These are phyloP conservation scores for Notothenia coriiceps DNA, from an alignment of 2,113 vertebrate genomes.

Conservation along the genomic window DNA sequence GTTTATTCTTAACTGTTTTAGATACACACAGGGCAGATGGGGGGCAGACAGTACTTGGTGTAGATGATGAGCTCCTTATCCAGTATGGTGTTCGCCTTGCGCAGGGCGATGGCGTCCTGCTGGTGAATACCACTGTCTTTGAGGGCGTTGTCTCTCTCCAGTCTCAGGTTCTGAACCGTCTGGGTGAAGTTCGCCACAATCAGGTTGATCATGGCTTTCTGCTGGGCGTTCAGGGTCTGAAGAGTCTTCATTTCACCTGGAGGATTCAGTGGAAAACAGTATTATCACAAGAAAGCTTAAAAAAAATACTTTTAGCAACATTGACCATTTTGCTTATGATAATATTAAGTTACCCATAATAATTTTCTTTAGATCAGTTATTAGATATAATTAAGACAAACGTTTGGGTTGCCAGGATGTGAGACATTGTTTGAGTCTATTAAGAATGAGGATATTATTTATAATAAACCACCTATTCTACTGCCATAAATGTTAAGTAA, in stretches of 20 bases:
- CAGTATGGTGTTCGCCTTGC: conserved; percentile 66
- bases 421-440: background rate
- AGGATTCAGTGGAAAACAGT: background rate
- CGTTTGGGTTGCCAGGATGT: background rate
- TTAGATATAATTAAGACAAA: background rate
- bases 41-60: conserved; percentile 56
- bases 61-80: conserved; percentile 71
- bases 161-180: conserved; percentile 60
- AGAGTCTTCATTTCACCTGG: conserved; percentile 65
- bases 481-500: background rate
- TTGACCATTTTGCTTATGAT: no score
- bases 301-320: background rate
- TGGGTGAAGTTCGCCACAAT: conserved; percentile 80
- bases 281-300: background rate
- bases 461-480: no score
- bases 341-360: background rate
- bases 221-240: conserved; percentile 64
- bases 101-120: conserved; percentile 39
- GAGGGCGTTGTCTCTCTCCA: conserved; percentile 66
- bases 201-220: conserved; percentile 62
- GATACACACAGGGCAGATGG: no score
- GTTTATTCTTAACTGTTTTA: background rate
- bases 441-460: background rate
- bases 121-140: conserved; percentile 61
- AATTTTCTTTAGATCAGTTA: background rate